These are phyloP conservation scores for Gonatopus flavifemur DNA, from an alignment of 1,140 invertebrate species.

Conservation along the genomic window DNA sequence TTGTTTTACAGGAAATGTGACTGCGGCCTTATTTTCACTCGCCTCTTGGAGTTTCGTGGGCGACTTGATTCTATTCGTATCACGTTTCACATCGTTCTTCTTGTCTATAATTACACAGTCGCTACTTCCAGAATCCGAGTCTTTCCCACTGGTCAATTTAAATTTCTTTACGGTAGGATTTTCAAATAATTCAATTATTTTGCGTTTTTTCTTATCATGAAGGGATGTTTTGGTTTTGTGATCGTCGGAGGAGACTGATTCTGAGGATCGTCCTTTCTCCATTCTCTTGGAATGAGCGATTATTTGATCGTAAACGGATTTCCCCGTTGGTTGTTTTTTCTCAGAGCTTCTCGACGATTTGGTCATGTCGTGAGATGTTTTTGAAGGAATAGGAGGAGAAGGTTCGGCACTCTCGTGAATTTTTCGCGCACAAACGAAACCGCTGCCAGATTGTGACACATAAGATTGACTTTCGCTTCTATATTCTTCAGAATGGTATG, in stretches of 20 bases:
- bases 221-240: slow-evolving; percentile 8
- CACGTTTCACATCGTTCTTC: neutral
- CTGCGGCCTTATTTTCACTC: neutral
- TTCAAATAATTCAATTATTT: slow-evolving; percentile 4
- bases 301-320: slow-evolving; percentile 24
- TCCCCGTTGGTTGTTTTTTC: slow-evolving; percentile 14
- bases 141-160: too few relatives aligned
- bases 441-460: too few relatives aligned
- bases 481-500: too few relatives aligned
- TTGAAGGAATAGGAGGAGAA: neutral
- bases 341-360: slow-evolving; percentile 2
- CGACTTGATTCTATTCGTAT: neutral
- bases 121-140: too few relatives aligned
- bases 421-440: slow-evolving; percentile 25
- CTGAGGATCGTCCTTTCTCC: slow-evolving; percentile 11
- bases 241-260: slow-evolving; percentile 3
- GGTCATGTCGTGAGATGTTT: slow-evolving; percentile 6
- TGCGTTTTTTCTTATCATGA: slow-evolving; percentile 13
- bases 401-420: slow-evolving; percentile 4
- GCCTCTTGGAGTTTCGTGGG: neutral
- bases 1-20: neutral
- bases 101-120: neutral
- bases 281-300: too few relatives aligned
- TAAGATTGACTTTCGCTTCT: slow-evolving; percentile 6
- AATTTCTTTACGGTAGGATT: neutral